These are phyloP conservation scores for Artibeus lituratus DNA, from an alignment of 2,797 vertebrate species.

Conservation along the genomic window DNA sequence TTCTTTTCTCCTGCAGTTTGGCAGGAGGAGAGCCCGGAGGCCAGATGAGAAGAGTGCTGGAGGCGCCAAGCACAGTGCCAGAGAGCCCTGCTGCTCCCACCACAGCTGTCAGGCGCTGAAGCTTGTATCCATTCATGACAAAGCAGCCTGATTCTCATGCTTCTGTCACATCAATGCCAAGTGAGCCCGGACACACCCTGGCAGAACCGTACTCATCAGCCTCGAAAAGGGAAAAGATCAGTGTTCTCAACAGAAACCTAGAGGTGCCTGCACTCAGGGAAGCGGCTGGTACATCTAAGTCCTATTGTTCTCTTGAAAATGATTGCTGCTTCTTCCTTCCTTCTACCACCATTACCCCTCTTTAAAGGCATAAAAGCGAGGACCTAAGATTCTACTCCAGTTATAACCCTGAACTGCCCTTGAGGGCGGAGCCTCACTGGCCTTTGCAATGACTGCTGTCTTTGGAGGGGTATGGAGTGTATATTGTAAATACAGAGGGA, in stretches of 20 bases:
- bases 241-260: not conserved
- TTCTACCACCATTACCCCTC: not conserved
- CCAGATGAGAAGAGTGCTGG: rapidly evolving
- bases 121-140: not conserved
- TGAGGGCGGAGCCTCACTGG: too few species aligned
- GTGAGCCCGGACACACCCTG: not conserved
- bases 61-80: not conserved
- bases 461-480: not conserved
- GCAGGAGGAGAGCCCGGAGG: not conserved
- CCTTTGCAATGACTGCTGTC: not conserved
- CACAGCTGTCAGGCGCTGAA: not conserved
- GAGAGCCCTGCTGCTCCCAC: rapidly evolving
- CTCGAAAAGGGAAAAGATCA: not conserved
- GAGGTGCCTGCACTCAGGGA: not conserved
- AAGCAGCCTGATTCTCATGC: not conserved
- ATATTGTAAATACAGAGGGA: not conserved
- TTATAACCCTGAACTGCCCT: not conserved
- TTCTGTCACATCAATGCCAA: not conserved
- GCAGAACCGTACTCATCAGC: not conserved
- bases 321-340: not conserved
- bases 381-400: not conserved
- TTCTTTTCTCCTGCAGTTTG: not conserved
- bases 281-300: not conserved
- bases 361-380: not conserved
- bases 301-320: not conserved